These are phyloP conservation scores for Drosophila auraria DNA, from an alignment of 1,140 invertebrate species.

Conservation along the genomic window DNA sequence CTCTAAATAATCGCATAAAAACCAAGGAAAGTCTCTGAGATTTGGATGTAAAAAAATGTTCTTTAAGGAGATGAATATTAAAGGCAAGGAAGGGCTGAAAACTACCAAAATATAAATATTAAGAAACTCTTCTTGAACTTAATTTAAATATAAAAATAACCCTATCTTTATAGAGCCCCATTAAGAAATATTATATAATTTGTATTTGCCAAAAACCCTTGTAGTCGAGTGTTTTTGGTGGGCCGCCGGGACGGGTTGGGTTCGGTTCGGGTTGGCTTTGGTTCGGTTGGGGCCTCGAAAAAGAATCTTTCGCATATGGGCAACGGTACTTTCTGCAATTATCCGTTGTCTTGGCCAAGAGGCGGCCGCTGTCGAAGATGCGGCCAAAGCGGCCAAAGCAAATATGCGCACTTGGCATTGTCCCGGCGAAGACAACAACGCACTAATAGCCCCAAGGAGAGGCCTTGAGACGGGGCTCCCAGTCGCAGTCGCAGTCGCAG, in stretches of 20 bases:
- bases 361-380: conserved; percentile 54
- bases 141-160: too few relatives aligned
- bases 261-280: conserved; percentile 5
- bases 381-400: conserved; percentile 60
- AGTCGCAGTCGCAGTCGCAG: not conserved
- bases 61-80: too few relatives aligned
- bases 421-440: conserved; percentile 77
- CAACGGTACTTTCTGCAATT: conserved; percentile 82
- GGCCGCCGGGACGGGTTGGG: not conserved
- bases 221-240: not conserved
- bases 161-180: too few relatives aligned
- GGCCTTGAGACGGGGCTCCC: conserved; percentile 18
- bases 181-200: too few relatives aligned
- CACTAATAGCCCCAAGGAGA: conserved; percentile 69
- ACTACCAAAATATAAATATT: too few relatives aligned
- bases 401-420: conserved; percentile 82
- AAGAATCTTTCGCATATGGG: conserved; percentile 76
- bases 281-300: conserved; percentile 11
- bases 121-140: too few relatives aligned
- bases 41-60: not conserved
- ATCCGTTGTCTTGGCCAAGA: conserved; percentile 73
- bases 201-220: too few relatives aligned
- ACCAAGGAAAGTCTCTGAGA: not conserved
- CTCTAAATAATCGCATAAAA: not conserved
- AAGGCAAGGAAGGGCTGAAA: too few relatives aligned